Conservation (phyloP, 2,888 invertebrate species). For the Lacanobia wlatinum region DNA sequence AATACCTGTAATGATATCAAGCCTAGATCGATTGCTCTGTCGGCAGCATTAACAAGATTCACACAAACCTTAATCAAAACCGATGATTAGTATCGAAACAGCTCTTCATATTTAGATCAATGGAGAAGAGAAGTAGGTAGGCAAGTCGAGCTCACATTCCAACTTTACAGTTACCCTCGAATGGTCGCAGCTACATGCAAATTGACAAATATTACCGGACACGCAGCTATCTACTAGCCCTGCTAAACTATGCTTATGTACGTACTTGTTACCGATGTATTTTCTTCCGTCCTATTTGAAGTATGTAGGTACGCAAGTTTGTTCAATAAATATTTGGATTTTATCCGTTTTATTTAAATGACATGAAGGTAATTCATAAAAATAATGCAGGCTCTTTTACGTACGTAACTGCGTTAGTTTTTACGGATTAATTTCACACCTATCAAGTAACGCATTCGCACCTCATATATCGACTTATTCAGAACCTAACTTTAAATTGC, state of each 20-base stretch:
- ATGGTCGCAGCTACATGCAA: constrained; percentile 77
- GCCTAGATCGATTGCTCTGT: constrained; percentile 14
- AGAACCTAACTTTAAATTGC: no score
- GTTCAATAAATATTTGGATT: neutral
- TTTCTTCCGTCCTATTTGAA: constrained; percentile 15
- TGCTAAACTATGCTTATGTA: constrained; percentile 23
- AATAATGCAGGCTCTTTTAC: no score
- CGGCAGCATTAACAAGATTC: constrained; percentile 38
- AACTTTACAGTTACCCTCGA: constrained; percentile 82
- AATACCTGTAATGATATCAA: constrained; percentile 32
- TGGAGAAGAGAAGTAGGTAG: constrained; percentile 76
- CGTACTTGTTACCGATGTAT: constrained; percentile 28
- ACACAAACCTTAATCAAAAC: constrained; percentile 51
- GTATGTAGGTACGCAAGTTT: neutral
- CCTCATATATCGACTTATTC: no score
- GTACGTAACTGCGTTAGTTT: no score
- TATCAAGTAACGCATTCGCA: no score
- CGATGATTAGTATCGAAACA: constrained; percentile 66
- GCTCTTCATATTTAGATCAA: constrained; percentile 73
- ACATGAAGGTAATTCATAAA: no score
- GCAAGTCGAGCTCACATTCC: constrained; percentile 79
- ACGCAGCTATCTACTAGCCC: constrained; percentile 50
- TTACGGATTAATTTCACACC: no score
- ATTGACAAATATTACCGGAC: constrained; percentile 84
- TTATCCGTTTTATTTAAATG: neutral